Conservation (phyloP, 2,797 vertebrate species). For the Botia almorhae region DNA sequence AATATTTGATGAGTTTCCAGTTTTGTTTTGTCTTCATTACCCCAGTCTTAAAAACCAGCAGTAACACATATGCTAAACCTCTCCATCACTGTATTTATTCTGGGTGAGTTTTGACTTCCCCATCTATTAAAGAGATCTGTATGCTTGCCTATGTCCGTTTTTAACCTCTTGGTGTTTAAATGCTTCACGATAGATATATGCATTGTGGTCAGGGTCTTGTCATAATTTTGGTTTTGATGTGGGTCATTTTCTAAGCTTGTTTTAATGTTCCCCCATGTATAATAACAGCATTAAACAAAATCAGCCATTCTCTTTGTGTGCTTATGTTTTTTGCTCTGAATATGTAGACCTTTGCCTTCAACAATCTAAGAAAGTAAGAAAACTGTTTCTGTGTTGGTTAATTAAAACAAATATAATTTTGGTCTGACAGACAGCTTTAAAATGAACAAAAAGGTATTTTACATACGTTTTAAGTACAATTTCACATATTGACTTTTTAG, state of each 20-base stretch:
- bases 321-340: background rate
- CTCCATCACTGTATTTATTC: slow-evolving; percentile 67
- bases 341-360: background rate
- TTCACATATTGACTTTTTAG: background rate
- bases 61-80: slow-evolving; percentile 61
- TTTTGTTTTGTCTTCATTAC: slow-evolving; percentile 58
- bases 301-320: slow-evolving; percentile 50
- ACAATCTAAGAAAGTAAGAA: background rate
- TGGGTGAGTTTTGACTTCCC: slow-evolving; percentile 67
- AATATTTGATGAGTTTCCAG: slow-evolving; percentile 56
- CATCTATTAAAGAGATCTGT: slow-evolving; percentile 70
- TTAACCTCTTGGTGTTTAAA: slow-evolving; percentile 76
- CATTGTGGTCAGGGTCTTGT: slow-evolving; percentile 74
- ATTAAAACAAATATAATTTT: background rate
- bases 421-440: background rate
- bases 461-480: background rate
- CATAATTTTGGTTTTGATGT: slow-evolving; percentile 78
- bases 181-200: slow-evolving; percentile 77
- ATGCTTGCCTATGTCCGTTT: slow-evolving; percentile 78
- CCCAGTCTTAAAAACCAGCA: slow-evolving; percentile 62
- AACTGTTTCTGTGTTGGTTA: background rate
- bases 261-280: slow-evolving; percentile 77
- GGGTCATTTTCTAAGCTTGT: slow-evolving; percentile 73
- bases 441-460: background rate
- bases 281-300: slow-evolving; percentile 80